Conservation (phyloP, 2,797 vertebrate species). For the Sebastes oblongus region DNA sequence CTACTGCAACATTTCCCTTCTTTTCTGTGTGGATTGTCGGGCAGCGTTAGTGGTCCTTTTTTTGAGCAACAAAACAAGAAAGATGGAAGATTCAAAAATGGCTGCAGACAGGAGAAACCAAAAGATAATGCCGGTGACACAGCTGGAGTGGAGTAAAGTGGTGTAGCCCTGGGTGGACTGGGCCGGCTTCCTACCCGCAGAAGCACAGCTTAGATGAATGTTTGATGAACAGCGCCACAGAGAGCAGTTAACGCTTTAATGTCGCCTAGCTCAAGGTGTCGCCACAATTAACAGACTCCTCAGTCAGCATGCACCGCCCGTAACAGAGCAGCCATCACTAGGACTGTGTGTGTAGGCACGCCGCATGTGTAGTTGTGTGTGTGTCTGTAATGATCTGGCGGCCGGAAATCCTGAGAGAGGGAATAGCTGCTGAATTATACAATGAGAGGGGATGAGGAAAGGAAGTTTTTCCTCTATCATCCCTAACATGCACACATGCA, state of each 20-base stretch:
- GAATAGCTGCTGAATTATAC: slow-evolving; percentile 61
- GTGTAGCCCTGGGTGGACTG: slow-evolving; percentile 3
- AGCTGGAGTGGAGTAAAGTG: slow-evolving; percentile 13
- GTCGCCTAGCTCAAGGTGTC: slow-evolving; percentile 57
- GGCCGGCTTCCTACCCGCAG: slow-evolving; percentile 15
- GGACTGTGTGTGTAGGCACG: neutral
- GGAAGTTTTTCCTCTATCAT: slow-evolving; percentile 71
- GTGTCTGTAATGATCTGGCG: slow-evolving; percentile 46
- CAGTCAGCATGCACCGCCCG: slow-evolving; percentile 29
- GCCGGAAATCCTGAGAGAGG: slow-evolving; percentile 57
- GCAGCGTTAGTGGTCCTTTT: neutral
- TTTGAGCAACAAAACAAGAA: slow-evolving; percentile 9
- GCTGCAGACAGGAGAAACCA: slow-evolving; percentile 20
- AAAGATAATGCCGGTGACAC: slow-evolving; percentile 18
- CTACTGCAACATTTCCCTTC: neutral
- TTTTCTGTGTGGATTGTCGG: neutral
- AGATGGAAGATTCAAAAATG: slow-evolving; percentile 23
- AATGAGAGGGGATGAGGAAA: slow-evolving; percentile 39
- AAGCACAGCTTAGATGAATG: slow-evolving; percentile 43
- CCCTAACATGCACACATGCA: slow-evolving; percentile 38
- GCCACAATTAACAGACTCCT: slow-evolving; percentile 62
- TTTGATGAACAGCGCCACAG: slow-evolving; percentile 47
- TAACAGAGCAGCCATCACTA: slow-evolving; percentile 27
- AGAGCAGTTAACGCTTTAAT: slow-evolving; percentile 57
- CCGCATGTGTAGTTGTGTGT: neutral